Evolutionary conservation across 2,888 invertebrate genomes (phyloP), one percentile per base, ranked within the genome.

Genomic region (Metallyticus violacea): DNA sequence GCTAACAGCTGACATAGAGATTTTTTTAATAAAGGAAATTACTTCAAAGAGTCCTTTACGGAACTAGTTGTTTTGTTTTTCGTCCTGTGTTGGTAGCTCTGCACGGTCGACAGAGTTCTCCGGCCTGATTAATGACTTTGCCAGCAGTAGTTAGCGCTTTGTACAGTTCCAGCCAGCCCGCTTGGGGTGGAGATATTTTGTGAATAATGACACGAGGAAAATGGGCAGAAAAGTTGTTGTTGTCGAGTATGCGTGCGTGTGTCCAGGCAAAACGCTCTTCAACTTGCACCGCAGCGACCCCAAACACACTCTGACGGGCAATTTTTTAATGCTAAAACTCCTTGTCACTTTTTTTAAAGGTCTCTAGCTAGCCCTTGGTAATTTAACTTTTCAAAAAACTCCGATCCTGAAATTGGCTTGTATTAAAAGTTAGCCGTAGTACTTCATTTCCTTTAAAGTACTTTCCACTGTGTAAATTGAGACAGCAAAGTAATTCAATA

Each of bases 61-160:
- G 15, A 62, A 62, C 40, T 62, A 62, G 40, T 62, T 62, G 40
- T 62, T 62, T 62, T 62, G 40, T 62, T 62, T 62, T 62, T 62
- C 40, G 15, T 62, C 40, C 40, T 62, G 40, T 22, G 40, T 62
- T 62, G 40, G 40, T 62, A 62, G 40, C 40, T 15, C 40, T 62
- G 40, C 22, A 62, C 40, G 40, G 40, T 62, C 40, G 40, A 62
- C 40, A 62, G 22, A 62, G 40, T 62, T 62, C 40, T 62, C 40
- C 40, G 40, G 40, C 78, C 81, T 86, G 86, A 86, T 86, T 81
- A 81, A 86, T 86, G 86, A 81, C 81, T 85, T 79, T 85, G 40
- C 40, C 40, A 22, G 40, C 40, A 79, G 40, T 85, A 79, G 76
- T 85, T 83, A 77, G 77, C 77, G 83, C 83, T 83, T 77, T 83